These are phyloP conservation scores for Batillaria attramentaria DNA, from an alignment of 1,140 invertebrate species.

Conservation along the genomic window DNA sequence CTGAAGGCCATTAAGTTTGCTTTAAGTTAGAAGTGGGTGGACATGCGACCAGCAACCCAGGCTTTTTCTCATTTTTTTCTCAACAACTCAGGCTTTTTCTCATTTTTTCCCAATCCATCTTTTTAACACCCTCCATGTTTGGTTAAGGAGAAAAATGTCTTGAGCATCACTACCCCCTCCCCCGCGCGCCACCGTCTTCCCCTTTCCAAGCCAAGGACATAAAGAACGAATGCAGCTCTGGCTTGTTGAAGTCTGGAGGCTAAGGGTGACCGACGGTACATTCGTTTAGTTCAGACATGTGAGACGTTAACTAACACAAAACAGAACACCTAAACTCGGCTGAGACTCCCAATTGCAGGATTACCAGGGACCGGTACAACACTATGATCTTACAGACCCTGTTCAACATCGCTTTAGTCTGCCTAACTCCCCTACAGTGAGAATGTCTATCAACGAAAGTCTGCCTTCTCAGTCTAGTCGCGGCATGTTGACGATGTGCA, in stretches of 20 bases:
- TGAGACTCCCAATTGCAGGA: constrained; percentile 14
- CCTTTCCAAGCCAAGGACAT: neutral
- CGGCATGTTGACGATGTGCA: too few relatives aligned
- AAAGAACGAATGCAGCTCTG: neutral
- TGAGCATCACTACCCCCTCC: neutral
- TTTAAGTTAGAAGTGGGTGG: too few relatives aligned
- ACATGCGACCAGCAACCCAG: too few relatives aligned
- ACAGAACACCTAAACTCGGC: too few relatives aligned
- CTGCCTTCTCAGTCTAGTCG: too few relatives aligned
- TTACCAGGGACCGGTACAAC: neutral
- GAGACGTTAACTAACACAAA: too few relatives aligned
- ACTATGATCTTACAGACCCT: neutral
- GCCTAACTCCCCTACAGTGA: too few relatives aligned
- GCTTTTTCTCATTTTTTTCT: neutral
- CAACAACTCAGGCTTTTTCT: neutral
- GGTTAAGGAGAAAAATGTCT: neutral
- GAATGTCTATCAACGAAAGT: too few relatives aligned
- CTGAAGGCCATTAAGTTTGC: too few relatives aligned
- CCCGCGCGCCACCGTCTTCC: neutral
- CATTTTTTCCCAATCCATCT: neutral
- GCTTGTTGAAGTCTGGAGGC: neutral
- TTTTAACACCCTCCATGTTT: neutral
- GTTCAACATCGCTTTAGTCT: too few relatives aligned
- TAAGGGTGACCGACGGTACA: neutral
- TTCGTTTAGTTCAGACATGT: too few relatives aligned